Evolutionary conservation across 2,888 invertebrate genomes (phyloP), one percentile per base, ranked within the genome.

Genomic region (Platypus cylindrus): DNA sequence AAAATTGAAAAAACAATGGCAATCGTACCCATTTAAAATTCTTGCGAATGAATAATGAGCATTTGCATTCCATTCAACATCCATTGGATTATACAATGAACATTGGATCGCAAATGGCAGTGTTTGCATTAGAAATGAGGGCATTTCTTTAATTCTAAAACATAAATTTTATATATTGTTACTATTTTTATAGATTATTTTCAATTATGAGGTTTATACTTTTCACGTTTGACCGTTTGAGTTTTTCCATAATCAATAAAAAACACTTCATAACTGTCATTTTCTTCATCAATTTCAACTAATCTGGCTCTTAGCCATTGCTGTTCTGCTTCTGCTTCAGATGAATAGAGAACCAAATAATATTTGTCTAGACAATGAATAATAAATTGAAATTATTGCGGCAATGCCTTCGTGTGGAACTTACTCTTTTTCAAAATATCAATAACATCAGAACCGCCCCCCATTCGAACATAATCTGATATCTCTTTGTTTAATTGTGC

Each of bases 291-390:
- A 39, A 54, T 48, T 29, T 50, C 55, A 15, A 60, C 51, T 1
- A 80, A 59, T 30, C 69, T 63, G 7, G 72, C 77, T 34, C 86
- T 69, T 49, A 75, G 75, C 83, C 82, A 86, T 45, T 63, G 58
- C 11, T 39, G 43, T 3, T 24, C 15, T 7, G 24, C 17, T 4
- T 31, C 20, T 2, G 26, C 22, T 20, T 45, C 40, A 3, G 28
- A 34, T 15, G 32, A 24, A 20, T 70, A 71, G 50, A 65, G 66
- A 2, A 70, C 73, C 36, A 78, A 62, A 53, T 79, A 83, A 5
- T 73, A 56, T 55, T 71, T 67, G 43, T 73, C 80, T 72, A 59
- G 23, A n/a, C n/a, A n/a, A n/a, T n/a, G n/a, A 53, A 52, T 47
- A 47, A 22, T 28, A 22, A 17, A 12, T 25, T 29, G 26, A 11